These are phyloP conservation scores for human DNA, from an alignment of 2,113 vertebrate species.

Conservation along the genomic window GRCh38 chr1:7222501-7223000, in stretches of 20 bases:
- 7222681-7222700: fast-evolving
- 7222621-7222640: not conserved
- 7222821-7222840: fast-evolving
- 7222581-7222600: not conserved
- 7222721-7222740: fast-evolving
- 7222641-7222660: fast-evolving
- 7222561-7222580: too few relatives aligned
- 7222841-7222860: not conserved
- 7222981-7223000: not conserved
- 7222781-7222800: not conserved
- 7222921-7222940: fast-evolving
- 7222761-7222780: not conserved
- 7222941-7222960: not conserved
- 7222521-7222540: not conserved
- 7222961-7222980: not conserved
- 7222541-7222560: not conserved
- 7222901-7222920: fast-evolving
- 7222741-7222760: not conserved
- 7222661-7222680: not conserved
- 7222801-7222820: fast-evolving
- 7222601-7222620: not conserved
- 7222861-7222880: fast-evolving
- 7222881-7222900: fast-evolving
- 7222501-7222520: not conserved
- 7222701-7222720: not conserved